Conservation (phyloP, 2,888 invertebrate genomes). For the Schizaphis graminum region DNA sequence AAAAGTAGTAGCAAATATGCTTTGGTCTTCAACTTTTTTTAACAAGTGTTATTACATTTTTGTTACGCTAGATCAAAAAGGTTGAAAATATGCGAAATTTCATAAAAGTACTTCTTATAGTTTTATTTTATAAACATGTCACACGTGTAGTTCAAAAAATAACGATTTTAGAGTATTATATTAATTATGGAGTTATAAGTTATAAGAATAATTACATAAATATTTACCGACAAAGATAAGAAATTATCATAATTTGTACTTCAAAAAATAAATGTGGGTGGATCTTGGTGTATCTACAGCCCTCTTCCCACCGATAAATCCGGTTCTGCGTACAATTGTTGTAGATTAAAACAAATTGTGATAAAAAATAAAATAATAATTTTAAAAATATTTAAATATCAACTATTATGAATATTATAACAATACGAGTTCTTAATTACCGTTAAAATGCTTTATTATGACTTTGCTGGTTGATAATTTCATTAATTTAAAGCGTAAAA, state of each 20-base stretch:
- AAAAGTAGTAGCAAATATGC: background rate
- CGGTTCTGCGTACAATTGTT: background rate
- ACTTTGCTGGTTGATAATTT: background rate
- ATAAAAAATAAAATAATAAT: background rate
- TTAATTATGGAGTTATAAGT: too few species aligned
- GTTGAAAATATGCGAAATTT: background rate
- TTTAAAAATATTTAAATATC: background rate
- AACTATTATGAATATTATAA: background rate
- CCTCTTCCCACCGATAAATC: background rate
- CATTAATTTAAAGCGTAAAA: background rate
- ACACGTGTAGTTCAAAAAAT: background rate
- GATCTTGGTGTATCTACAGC: background rate
- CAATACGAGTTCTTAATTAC: slow-evolving; percentile 29
- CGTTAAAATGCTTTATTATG: slow-evolving; percentile 12
- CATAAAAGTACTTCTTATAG: background rate
- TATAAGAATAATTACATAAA: background rate
- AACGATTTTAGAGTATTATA: background rate
- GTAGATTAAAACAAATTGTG: background rate
- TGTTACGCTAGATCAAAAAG: background rate
- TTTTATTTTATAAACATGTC: too few species aligned
- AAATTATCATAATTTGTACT: background rate
- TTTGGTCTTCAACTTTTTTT: background rate
- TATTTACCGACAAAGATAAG: background rate
- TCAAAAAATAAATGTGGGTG: background rate
- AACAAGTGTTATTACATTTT: background rate